Conservation (phyloP, 2,888 invertebrate species). For the Stenodema calcarata region DNA sequence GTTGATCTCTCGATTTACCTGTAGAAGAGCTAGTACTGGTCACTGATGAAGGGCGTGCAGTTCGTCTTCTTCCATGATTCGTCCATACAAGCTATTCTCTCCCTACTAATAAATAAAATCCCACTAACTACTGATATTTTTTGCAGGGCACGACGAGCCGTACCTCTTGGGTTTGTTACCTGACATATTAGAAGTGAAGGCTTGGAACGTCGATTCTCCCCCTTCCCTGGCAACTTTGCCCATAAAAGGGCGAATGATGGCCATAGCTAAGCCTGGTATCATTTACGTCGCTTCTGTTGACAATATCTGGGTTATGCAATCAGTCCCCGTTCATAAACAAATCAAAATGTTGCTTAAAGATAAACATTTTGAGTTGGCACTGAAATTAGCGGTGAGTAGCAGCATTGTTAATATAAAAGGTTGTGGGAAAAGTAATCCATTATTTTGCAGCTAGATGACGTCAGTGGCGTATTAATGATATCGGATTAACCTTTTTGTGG, state of each 20-base stretch:
- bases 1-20: no score
- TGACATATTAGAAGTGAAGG: conserved; percentile 84
- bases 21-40: no score
- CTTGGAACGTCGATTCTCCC: conserved; percentile 73
- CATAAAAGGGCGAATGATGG: conserved; percentile 73
- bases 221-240: conserved; percentile 81
- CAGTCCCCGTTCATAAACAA: conserved; percentile 82
- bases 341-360: conserved; percentile 82
- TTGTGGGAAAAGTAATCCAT: no score
- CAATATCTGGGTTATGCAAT: conserved; percentile 86
- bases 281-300: conserved; percentile 87
- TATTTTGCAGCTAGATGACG: no score
- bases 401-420: background rate
- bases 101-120: no score
- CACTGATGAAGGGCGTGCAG: no score
- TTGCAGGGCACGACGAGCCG: conserved; percentile 88
- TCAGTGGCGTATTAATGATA: no score
- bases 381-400: conserved; percentile 80
- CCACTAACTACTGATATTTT: no score
- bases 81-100: no score
- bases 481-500: no score
- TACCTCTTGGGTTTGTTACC: conserved; percentile 85
- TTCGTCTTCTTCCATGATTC: no score
- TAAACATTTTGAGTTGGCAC: conserved; percentile 92
- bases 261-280: conserved; percentile 62